These are phyloP conservation scores for Drosophila nebulosa DNA, from an alignment of 1,140 invertebrate genomes.

Conservation along the genomic window DNA sequence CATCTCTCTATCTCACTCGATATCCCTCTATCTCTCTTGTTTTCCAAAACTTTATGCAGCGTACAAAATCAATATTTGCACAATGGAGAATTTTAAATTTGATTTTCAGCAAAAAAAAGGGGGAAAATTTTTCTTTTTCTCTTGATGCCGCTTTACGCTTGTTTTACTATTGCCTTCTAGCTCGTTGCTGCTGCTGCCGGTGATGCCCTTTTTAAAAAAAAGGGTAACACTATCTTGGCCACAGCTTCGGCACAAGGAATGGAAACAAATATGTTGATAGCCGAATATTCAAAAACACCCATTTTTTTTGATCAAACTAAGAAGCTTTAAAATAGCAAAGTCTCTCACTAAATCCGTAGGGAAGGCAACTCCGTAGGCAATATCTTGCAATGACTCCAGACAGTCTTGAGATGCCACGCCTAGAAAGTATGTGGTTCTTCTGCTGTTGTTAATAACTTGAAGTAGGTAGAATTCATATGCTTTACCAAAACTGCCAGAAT, in stretches of 20 bases:
- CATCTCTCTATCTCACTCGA: background rate
- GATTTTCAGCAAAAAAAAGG: constrained; percentile 25
- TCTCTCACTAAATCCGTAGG: no score
- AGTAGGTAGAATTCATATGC: no score
- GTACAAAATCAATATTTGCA: constrained; percentile 68
- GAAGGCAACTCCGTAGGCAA: no score
- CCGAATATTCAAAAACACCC: background rate
- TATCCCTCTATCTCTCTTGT: background rate
- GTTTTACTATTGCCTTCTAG: constrained; percentile 27
- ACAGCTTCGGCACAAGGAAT: background rate
- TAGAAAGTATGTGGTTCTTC: no score
- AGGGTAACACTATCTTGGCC: background rate
- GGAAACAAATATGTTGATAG: background rate
- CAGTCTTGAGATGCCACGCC: no score
- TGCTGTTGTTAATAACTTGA: no score
- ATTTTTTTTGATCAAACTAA: no score
- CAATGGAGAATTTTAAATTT: constrained; percentile 55
- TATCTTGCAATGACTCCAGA: no score
- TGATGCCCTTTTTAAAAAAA: background rate
- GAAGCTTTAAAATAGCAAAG: no score
- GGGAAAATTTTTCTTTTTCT: background rate
- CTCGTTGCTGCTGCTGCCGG: constrained; percentile 7
- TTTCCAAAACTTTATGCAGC: constrained; percentile 47
- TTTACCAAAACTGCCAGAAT: no score
- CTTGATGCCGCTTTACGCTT: constrained; percentile 16